Conservation (phyloP, 2,113 vertebrate species). For the Muntiacus muntjak region DNA sequence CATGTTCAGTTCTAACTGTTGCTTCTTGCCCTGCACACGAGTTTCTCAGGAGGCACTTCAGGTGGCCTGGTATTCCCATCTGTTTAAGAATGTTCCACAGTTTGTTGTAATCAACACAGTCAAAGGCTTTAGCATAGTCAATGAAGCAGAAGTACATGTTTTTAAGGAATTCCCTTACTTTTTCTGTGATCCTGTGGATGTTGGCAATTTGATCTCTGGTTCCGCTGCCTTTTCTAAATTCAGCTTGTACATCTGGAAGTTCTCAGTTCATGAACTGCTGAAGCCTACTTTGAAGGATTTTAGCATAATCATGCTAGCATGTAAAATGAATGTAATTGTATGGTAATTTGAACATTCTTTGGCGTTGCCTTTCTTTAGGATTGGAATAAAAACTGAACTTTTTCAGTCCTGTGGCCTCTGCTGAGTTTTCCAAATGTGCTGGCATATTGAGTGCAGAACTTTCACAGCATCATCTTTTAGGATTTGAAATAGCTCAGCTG, state of each 20-base stretch:
- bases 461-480: background rate
- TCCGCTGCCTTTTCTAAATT: background rate
- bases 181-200: background rate
- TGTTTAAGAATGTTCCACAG: background rate
- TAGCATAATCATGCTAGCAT: background rate
- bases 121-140: background rate
- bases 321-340: background rate
- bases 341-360: background rate
- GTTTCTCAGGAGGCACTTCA: background rate
- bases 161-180: background rate
- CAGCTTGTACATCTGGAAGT: background rate
- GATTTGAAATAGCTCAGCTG: background rate
- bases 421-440: background rate
- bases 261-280: background rate
- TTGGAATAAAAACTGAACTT: background rate
- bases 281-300: background rate
- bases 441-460: background rate
- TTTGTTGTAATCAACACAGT: background rate
- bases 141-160: background rate
- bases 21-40: background rate
- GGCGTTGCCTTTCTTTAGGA: background rate
- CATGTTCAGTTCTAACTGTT: background rate
- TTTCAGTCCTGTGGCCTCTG: background rate
- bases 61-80: background rate
- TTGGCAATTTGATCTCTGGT: background rate